Conservation (phyloP, 2,797 vertebrate genomes). For the Pristis pectinata region DNA sequence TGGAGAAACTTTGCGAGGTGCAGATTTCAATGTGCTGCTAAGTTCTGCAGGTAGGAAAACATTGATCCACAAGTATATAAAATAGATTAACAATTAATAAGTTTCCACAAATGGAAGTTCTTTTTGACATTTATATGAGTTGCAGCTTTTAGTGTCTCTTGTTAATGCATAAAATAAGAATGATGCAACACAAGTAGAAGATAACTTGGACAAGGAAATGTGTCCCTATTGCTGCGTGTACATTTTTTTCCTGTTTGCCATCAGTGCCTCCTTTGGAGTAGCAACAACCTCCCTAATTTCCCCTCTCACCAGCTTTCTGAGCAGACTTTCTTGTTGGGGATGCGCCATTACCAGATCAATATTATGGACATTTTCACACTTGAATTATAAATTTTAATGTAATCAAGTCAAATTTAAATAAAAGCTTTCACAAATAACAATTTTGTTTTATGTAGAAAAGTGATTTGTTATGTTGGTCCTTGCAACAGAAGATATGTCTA, state of each 20-base stretch:
- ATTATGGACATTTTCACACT: background rate
- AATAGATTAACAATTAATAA: slow-evolving; percentile 46
- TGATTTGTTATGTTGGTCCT: background rate
- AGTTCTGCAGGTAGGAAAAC: slow-evolving; percentile 71
- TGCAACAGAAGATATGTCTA: background rate
- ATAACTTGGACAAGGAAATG: background rate
- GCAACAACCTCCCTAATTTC: background rate
- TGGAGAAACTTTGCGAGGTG: slow-evolving; percentile 69
- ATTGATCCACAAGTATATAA: slow-evolving; percentile 43
- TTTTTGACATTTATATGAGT: slow-evolving; percentile 44
- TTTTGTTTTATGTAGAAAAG: background rate
- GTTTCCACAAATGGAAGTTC: slow-evolving; percentile 42
- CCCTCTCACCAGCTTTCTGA: background rate
- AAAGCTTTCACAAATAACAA: background rate
- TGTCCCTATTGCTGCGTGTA: background rate
- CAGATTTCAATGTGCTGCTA: slow-evolving; percentile 77
- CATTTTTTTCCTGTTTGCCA: background rate
- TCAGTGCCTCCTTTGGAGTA: background rate
- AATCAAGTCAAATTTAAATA: background rate
- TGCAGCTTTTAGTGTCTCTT: slow-evolving; percentile 38
- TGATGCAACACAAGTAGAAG: background rate
- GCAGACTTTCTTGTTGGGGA: background rate
- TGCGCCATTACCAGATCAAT: background rate
- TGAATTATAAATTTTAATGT: too few relatives aligned
- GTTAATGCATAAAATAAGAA: background rate